These are phyloP conservation scores for Hemicrepidius hirtus DNA, from an alignment of 2,888 invertebrate species.

Conservation along the genomic window DNA sequence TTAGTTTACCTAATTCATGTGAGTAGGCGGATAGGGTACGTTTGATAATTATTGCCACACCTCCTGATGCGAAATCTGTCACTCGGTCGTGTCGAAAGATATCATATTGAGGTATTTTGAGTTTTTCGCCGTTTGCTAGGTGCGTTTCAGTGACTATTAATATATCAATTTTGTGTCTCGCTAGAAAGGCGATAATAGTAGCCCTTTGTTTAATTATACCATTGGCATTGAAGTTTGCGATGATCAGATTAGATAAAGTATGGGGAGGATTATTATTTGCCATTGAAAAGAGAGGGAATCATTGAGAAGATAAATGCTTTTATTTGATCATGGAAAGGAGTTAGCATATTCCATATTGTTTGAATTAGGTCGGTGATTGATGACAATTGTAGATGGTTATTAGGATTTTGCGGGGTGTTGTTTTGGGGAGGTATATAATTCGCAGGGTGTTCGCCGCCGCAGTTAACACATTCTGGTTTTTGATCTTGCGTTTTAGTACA, in stretches of 20 bases:
- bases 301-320: constrained; percentile 10
- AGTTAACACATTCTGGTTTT: not conserved
- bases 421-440: not conserved
- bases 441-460: not conserved
- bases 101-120: not conserved
- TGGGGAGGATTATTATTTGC: constrained; percentile 4
- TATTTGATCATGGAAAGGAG: constrained; percentile 11
- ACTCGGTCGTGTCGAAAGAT: not conserved
- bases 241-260: constrained; percentile 1
- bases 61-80: not conserved
- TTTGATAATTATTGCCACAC: not conserved
- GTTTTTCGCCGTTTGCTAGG: not conserved
- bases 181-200: not conserved
- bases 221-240: constrained; percentile 1
- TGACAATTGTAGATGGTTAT: not conserved
- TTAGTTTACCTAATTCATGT: not conserved
- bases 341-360: constrained; percentile 4
- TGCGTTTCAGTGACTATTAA: not conserved
- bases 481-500: not conserved
- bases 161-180: not conserved
- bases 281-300: constrained; percentile 5
- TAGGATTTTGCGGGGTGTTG: not conserved
- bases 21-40: not conserved
- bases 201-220: constrained; percentile 5
- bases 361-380: constrained; percentile 1